Evolutionary conservation across 2,888 invertebrate genomes (phyloP).

Genomic region (Trachelus stipa): DNA sequence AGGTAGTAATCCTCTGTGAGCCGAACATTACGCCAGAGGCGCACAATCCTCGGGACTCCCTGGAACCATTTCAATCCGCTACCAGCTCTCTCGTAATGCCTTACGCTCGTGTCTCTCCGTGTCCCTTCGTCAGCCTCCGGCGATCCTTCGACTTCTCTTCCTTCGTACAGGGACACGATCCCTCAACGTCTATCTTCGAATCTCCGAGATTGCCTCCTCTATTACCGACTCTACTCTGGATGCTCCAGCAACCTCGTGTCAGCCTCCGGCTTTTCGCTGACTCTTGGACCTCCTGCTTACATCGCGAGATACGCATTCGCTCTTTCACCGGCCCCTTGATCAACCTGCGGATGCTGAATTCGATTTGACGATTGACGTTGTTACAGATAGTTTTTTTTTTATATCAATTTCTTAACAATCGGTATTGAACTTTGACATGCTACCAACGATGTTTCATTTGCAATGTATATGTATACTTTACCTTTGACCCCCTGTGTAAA

Average conservation of each 20-base stretch:
- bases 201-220: background rate
- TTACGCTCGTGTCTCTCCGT: constrained; percentile 21
- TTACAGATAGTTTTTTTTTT: background rate
- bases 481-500: background rate
- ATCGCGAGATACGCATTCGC: background rate
- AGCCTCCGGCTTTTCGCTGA: background rate
- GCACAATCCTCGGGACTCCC: constrained; percentile 39
- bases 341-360: background rate
- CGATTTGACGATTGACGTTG: background rate
- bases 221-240: background rate
- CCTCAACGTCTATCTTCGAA: constrained; percentile 5
- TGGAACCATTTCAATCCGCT: constrained; percentile 17
- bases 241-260: background rate
- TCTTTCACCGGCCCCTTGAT: background rate
- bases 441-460: background rate
- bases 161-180: constrained; percentile 13
- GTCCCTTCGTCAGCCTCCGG: constrained; percentile 11
- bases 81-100: constrained; percentile 25
- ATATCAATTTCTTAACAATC: background rate
- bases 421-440: background rate
- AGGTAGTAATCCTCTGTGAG: constrained; percentile 54
- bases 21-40: constrained; percentile 55
- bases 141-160: constrained; percentile 28
- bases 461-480: background rate
- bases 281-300: background rate